Conservation (phyloP, 2,888 invertebrate species). For the Cryptophagus acutangulus region DNA sequence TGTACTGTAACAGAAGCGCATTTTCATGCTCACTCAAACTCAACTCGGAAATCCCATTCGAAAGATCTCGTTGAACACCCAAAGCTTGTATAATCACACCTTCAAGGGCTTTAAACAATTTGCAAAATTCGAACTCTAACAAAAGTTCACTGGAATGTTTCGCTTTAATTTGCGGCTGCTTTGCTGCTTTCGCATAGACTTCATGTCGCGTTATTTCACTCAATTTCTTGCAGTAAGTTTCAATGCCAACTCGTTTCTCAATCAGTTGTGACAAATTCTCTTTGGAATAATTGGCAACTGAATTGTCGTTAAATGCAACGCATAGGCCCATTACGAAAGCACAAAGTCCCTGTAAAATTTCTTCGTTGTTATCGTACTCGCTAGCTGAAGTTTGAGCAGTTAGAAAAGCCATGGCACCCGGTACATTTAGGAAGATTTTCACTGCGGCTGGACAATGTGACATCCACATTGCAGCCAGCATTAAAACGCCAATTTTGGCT, state of each 20-base stretch:
- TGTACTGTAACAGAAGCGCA: slow-evolving; percentile 68
- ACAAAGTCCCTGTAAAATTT: slow-evolving; percentile 58
- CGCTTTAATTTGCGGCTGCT: slow-evolving; percentile 85
- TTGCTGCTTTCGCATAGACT: slow-evolving; percentile 84
- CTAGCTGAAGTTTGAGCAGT: slow-evolving; percentile 74
- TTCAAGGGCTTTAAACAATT: slow-evolving; percentile 79
- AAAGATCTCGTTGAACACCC: slow-evolving; percentile 48
- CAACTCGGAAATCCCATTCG: slow-evolving; percentile 51
- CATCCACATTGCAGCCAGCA: slow-evolving; percentile 86
- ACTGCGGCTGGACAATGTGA: slow-evolving; percentile 80
- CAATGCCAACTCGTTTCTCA: slow-evolving; percentile 84
- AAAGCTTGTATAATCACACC: slow-evolving; percentile 36
- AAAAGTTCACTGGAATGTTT: slow-evolving; percentile 73
- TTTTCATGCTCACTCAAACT: slow-evolving; percentile 51
- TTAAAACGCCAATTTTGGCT: slow-evolving; percentile 82
- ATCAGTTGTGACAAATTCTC: slow-evolving; percentile 78
- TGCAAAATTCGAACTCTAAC: slow-evolving; percentile 93
- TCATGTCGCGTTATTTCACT: slow-evolving; percentile 85
- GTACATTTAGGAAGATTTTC: slow-evolving; percentile 69
- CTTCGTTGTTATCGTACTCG: slow-evolving; percentile 88
- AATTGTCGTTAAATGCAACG: slow-evolving; percentile 83
- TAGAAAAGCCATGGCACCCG: slow-evolving; percentile 71
- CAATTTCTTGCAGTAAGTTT: slow-evolving; percentile 80
- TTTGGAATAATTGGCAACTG: slow-evolving; percentile 68
- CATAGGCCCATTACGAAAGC: slow-evolving; percentile 92